phyloP scores from a whole-genome alignment of 1,140 invertebrate genomes.

The Choristoneura fumiferana region DNA sequence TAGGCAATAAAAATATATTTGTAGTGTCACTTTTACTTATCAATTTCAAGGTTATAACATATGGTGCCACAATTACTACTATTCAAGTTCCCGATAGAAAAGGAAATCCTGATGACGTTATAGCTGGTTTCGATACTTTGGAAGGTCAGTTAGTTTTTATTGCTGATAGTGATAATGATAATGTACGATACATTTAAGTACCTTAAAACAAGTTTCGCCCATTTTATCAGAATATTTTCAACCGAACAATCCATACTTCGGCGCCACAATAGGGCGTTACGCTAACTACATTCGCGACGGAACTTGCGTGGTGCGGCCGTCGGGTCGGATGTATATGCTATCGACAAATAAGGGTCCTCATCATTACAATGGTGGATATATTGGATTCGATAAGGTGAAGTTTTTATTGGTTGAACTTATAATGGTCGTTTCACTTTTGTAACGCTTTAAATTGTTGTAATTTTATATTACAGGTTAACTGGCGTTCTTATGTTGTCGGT shows the following conservation, averaged over 20 bases:
- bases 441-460: too few species aligned
- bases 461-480: conserved; percentile 64
- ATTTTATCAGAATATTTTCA: conserved; percentile 80
- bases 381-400: conserved; percentile 91
- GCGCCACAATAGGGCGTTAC: conserved; percentile 93
- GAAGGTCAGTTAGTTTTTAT: conserved; percentile 80
- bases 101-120: conserved; percentile 85
- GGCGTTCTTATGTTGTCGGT: conserved; percentile 79
- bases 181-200: neutral
- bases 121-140: conserved; percentile 88
- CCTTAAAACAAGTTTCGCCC: neutral
- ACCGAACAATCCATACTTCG: conserved; percentile 90
- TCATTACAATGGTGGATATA: conserved; percentile 91
- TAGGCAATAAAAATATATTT: neutral
- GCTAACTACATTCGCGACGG: conserved; percentile 87
- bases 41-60: conserved; percentile 81
- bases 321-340: conserved; percentile 83
- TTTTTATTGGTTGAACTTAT: neutral
- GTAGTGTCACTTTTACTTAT: conserved; percentile 12
- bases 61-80: conserved; percentile 88
- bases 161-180: too few species aligned
- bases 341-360: conserved; percentile 85
- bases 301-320: conserved; percentile 54
- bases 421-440: neutral
- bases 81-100: conserved; percentile 86